Percentiles rank a stretch among this genome's conserved stretches.
Evolutionary conservation across 2,113 vertebrate species (phyloP).

Genomic region (Caretta caretta): DNA sequence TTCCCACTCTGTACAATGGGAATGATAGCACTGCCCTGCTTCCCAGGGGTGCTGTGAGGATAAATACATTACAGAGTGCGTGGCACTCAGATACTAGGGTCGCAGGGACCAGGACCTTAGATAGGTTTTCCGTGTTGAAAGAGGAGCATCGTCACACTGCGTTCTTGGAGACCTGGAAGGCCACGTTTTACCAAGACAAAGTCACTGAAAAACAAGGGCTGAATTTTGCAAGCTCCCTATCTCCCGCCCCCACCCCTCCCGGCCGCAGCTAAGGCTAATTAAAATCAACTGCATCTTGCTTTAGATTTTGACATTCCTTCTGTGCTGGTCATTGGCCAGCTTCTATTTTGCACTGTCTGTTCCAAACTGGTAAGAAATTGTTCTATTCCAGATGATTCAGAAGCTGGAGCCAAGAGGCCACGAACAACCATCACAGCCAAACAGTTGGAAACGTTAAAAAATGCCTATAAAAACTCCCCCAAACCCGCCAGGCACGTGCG

Average conservation of each 20-base stretch:
- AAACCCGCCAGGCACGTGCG: conserved; percentile 96
- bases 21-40: not conserved
- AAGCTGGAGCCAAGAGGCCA: conserved; percentile 95
- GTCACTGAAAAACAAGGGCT: not conserved
- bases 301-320: not conserved
- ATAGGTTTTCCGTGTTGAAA: not conserved
- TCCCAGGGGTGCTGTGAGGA: too few relatives aligned
- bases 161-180: not conserved
- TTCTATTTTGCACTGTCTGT: fast-evolving
- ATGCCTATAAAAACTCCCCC: conserved; percentile 98
- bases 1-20: not conserved
- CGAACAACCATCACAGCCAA: conserved; percentile 98
- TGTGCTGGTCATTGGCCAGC: not conserved
- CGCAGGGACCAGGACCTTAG: not conserved
- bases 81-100: not conserved
- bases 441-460: conserved; percentile 98
- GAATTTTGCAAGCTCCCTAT: not conserved
- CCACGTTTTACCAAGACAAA: not conserved
- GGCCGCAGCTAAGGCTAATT: not conserved
- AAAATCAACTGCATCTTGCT: not conserved
- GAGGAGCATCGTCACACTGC: not conserved
- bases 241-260: not conserved
- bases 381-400: conserved; percentile 90
- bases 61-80: not conserved
- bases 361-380: not conserved